Evolutionary conservation across 2,888 invertebrate genomes (phyloP).

Genomic region (Tuta absoluta): DNA sequence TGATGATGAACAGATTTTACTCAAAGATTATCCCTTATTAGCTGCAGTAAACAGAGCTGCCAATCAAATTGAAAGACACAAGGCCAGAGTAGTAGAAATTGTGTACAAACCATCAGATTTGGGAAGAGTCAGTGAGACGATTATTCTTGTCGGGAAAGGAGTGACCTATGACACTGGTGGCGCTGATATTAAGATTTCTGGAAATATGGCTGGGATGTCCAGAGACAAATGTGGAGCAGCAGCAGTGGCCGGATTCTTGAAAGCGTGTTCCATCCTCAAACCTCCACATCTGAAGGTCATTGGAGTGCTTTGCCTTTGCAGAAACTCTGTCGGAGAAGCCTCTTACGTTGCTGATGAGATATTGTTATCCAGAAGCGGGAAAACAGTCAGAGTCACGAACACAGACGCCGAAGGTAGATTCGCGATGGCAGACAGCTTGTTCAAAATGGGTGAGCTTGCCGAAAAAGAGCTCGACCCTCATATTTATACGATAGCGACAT

Average conservation of each 20-base stretch:
- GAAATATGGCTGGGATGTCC: conserved; percentile 92
- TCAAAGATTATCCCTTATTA: conserved; percentile 89
- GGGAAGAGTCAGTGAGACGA: conserved; percentile 82
- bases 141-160: conserved; percentile 93
- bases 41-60: conserved; percentile 89
- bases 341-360: conserved; percentile 93
- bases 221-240: conserved; percentile 96
- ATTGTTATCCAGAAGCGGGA: conserved; percentile 88
- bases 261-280: conserved; percentile 85
- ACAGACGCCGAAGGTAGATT: conserved; percentile 96
- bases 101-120: conserved; percentile 83
- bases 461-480: conserved; percentile 88
- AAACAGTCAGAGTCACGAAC: conserved; percentile 90
- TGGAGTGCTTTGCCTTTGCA: conserved; percentile 89
- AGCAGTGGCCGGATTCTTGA: conserved; percentile 93
- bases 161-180: conserved; percentile 92
- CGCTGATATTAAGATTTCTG: conserved; percentile 85
- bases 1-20: conserved; percentile 81
- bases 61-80: conserved; percentile 83
- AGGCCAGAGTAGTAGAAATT: conserved; percentile 82
- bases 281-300: conserved; percentile 89
- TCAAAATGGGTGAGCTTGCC: conserved; percentile 74
- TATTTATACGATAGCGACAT: conserved; percentile 92
- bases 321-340: conserved; percentile 93
- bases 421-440: conserved; percentile 92